Conservation (phyloP, 2,113 vertebrate species). For the Clarias batrachus region DNA sequence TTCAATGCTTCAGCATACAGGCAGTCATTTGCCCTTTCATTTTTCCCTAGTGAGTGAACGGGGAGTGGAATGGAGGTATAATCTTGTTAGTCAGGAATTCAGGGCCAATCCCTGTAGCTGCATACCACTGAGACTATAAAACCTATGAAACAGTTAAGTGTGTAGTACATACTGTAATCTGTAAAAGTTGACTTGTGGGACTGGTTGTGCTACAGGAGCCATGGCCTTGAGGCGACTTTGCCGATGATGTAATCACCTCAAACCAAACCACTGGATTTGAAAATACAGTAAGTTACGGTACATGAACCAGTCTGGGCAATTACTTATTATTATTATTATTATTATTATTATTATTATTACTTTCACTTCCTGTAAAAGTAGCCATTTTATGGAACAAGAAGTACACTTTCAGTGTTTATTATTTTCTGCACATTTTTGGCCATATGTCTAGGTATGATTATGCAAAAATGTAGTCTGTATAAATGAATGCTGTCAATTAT, state of each 20-base stretch:
- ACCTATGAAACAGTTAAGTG: constrained; percentile 43
- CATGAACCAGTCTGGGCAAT: background rate
- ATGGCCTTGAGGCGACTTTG: constrained; percentile 53
- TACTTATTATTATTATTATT: background rate
- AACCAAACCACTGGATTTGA: background rate
- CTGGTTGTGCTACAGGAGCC: constrained; percentile 34
- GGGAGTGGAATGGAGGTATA: constrained; percentile 41
- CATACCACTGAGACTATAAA: constrained; percentile 32
- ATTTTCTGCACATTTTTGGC: too few species aligned
- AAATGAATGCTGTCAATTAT: too few species aligned
- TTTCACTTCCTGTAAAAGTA: background rate
- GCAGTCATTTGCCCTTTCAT: background rate
- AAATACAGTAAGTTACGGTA: background rate
- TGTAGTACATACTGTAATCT: background rate
- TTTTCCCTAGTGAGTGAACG: constrained; percentile 22
- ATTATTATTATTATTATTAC: background rate
- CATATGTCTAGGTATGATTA: too few species aligned
- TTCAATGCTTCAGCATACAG: background rate
- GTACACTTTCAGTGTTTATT: background rate
- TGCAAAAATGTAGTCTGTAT: background rate
- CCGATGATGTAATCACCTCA: background rate
- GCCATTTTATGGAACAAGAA: background rate
- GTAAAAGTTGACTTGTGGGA: constrained; percentile 23
- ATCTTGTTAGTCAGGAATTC: constrained; percentile 56
- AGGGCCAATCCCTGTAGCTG: constrained; percentile 43